phyloP scores from a whole-genome alignment of 2,888 invertebrate genomes.

The Cyaniris semiargus region DNA sequence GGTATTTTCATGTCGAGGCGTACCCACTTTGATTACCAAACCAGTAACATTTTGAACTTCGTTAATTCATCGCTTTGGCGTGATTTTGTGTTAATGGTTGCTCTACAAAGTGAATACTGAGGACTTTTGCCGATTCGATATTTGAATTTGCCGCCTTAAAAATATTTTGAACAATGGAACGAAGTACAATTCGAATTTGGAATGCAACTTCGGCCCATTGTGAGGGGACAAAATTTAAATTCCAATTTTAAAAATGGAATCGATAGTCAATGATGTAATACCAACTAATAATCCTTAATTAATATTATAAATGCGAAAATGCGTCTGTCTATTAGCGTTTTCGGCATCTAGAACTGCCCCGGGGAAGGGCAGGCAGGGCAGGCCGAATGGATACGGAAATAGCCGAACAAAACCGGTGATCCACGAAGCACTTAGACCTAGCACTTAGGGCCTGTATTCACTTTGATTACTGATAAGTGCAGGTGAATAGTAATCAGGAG shows the following conservation, averaged over 20 bases:
- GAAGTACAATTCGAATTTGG: neutral
- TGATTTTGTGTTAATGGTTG: neutral
- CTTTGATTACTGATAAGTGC: too few species aligned
- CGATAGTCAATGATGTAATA: neutral
- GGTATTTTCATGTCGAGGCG: too few species aligned
- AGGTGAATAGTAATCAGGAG: too few species aligned
- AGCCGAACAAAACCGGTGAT: too few species aligned
- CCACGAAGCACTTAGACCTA: too few species aligned
- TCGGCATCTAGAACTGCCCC: too few species aligned
- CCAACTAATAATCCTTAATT: too few species aligned
- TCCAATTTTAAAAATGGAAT: neutral
- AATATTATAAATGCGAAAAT: too few species aligned
- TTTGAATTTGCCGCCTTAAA: constrained; percentile 2
- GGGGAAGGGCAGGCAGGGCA: too few species aligned
- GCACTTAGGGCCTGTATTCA: too few species aligned
- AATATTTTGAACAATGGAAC: constrained; percentile 4
- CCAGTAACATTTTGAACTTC: neutral
- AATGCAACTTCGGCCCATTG: neutral
- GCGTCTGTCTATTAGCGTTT: too few species aligned
- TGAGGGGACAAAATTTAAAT: neutral
- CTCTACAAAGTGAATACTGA: neutral
- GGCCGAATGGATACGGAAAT: too few species aligned
- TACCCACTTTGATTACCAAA: neutral
- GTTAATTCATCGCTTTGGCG: neutral
- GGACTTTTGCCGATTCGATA: neutral